Conservation (phyloP, 2,797 vertebrate species). For the Alca torda region DNA sequence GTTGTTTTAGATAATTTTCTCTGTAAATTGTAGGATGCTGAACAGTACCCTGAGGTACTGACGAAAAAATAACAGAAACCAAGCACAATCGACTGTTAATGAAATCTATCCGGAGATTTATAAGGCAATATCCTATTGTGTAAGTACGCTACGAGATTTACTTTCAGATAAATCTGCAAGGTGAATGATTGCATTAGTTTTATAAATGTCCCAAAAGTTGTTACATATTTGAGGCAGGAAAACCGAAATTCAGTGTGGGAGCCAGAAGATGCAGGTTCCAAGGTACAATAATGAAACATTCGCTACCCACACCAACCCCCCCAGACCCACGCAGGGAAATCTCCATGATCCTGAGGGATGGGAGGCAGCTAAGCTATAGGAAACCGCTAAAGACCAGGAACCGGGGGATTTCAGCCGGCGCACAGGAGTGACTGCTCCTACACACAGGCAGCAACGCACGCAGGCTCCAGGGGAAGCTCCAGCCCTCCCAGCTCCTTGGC, state of each 20-base stretch:
- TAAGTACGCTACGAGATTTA: background rate
- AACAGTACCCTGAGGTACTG: background rate
- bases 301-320: background rate
- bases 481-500: background rate
- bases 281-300: conserved; percentile 22
- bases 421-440: accelerated
- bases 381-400: background rate
- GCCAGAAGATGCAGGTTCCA: conserved; percentile 31
- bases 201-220: conserved; percentile 25
- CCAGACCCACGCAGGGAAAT: background rate
- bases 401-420: background rate
- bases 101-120: background rate
- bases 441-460: background rate
- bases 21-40: background rate
- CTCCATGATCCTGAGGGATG: background rate
- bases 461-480: background rate
- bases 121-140: background rate
- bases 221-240: conserved; percentile 38
- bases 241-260: conserved; percentile 30
- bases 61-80: background rate
- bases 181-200: conserved; percentile 23
- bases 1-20: background rate
- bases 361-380: background rate
- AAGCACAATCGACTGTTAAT: background rate
- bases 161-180: conserved; percentile 46